Evolutionary conservation across 2,113 vertebrate genomes (phyloP).

Genomic region (Sebastes fasciatus): DNA sequence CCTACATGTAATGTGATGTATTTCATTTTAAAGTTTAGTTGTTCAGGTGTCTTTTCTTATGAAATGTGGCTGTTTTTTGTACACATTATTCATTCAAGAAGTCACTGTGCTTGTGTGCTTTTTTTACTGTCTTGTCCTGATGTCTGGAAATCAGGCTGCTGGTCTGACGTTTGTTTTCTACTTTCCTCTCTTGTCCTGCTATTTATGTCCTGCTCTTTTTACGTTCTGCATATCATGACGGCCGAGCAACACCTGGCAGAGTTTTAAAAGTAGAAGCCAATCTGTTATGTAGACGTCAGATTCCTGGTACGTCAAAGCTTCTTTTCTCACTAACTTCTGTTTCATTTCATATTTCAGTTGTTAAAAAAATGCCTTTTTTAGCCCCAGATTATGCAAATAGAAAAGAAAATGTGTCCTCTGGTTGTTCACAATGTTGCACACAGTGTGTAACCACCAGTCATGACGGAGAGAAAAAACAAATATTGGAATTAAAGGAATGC

Average conservation of each 20-base stretch:
- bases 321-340: neutral
- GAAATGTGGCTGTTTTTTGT: neutral
- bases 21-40: neutral
- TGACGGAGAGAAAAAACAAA: neutral
- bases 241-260: neutral
- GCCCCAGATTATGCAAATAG: neutral
- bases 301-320: neutral
- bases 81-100: neutral
- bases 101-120: neutral
- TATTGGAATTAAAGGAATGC: constrained; percentile 45
- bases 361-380: neutral
- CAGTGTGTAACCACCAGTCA: constrained; percentile 3
- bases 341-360: neutral
- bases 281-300: neutral
- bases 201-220: constrained; percentile 13
- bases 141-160: constrained; percentile 13
- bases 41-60: neutral
- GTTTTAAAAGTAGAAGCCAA: constrained; percentile 26
- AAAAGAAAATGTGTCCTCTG: neutral
- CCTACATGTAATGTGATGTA: neutral
- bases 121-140: neutral
- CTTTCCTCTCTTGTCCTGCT: neutral
- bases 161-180: constrained; percentile 16
- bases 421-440: constrained; percentile 12
- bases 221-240: constrained; percentile 14